Evolutionary conservation across 1,140 invertebrate species (phyloP).

Genomic region (Scaptodrosophila lebanonensis): DNA sequence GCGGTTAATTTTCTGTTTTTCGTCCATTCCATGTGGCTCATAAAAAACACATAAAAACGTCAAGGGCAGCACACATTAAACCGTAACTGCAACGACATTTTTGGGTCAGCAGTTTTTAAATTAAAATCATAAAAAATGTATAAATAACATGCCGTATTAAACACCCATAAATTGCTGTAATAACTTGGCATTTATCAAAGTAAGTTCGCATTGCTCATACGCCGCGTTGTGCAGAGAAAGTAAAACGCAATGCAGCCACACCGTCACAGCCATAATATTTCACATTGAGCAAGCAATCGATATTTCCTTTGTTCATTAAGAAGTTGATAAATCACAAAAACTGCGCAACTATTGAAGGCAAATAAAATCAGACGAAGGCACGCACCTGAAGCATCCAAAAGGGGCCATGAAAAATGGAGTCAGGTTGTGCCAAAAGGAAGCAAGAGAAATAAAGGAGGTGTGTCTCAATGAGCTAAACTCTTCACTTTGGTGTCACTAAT

Average conservation of each 20-base stretch:
- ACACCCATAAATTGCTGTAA: conserved; percentile 45
- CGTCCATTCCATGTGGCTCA: too few relatives aligned
- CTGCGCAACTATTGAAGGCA: too few relatives aligned
- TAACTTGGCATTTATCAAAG: conserved; percentile 57
- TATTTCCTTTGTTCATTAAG: conserved; percentile 73
- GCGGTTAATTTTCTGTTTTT: too few relatives aligned
- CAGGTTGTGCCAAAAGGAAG: too few relatives aligned
- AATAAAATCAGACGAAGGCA: too few relatives aligned
- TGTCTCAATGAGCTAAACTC: too few relatives aligned
- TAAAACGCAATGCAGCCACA: conserved; percentile 7
- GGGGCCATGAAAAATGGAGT: too few relatives aligned
- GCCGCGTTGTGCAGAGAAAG: conserved; percentile 44
- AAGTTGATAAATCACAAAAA: conserved; percentile 65
- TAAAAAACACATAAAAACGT: conserved; percentile 38
- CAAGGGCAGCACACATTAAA: conserved; percentile 4
- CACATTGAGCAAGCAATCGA: conserved; percentile 36
- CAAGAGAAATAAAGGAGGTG: too few relatives aligned
- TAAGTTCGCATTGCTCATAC: conserved; percentile 64
- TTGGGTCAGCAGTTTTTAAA: conserved; percentile 49
- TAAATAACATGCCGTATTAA: conserved; percentile 60
- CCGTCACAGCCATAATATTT: background rate
- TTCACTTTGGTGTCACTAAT: too few relatives aligned
- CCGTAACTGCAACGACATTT: background rate
- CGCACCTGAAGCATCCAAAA: too few relatives aligned
- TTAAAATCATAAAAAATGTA: conserved; percentile 29